These are phyloP conservation scores for Brachyrhaphis roseni DNA, from an alignment of 2,797 vertebrate species.

Conservation along the genomic window DNA sequence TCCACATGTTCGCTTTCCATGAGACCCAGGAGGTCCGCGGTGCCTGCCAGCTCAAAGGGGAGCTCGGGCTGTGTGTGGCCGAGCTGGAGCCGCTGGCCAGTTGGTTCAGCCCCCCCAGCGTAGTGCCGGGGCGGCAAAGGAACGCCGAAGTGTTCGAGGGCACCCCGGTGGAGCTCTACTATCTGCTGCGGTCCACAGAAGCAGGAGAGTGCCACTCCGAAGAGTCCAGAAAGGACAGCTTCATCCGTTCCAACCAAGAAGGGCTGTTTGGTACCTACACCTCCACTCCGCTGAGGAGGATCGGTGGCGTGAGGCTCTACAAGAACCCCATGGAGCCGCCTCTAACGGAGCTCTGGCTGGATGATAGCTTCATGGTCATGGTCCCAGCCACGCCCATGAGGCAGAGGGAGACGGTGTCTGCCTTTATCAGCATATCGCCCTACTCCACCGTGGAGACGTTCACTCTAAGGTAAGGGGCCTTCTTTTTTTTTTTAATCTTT, in stretches of 20 bases:
- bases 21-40: slow-evolving; percentile 87
- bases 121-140: slow-evolving; percentile 84
- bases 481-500: slow-evolving; percentile 15
- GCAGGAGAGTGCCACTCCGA: slow-evolving; percentile 79
- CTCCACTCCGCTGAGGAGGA: slow-evolving; percentile 83
- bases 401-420: slow-evolving; percentile 88
- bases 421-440: slow-evolving; percentile 83
- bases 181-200: slow-evolving; percentile 77
- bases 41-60: slow-evolving; percentile 81
- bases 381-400: slow-evolving; percentile 87
- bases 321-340: slow-evolving; percentile 79
- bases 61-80: slow-evolving; percentile 83
- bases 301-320: slow-evolving; percentile 86
- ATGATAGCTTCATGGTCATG: slow-evolving; percentile 87
- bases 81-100: slow-evolving; percentile 82
- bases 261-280: slow-evolving; percentile 80
- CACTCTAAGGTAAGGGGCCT: slow-evolving; percentile 86
- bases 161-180: slow-evolving; percentile 86
- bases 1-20: slow-evolving; percentile 86
- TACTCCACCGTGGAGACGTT: slow-evolving; percentile 91
- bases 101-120: slow-evolving; percentile 85
- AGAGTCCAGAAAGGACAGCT: slow-evolving; percentile 84
- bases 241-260: slow-evolving; percentile 87
- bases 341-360: slow-evolving; percentile 86
- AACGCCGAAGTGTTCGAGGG: slow-evolving; percentile 76